These are phyloP conservation scores for Heliocidaris tuberculata DNA, from an alignment of 35 echinoderm and acorn worm genomes.

Conservation along the genomic window DNA sequence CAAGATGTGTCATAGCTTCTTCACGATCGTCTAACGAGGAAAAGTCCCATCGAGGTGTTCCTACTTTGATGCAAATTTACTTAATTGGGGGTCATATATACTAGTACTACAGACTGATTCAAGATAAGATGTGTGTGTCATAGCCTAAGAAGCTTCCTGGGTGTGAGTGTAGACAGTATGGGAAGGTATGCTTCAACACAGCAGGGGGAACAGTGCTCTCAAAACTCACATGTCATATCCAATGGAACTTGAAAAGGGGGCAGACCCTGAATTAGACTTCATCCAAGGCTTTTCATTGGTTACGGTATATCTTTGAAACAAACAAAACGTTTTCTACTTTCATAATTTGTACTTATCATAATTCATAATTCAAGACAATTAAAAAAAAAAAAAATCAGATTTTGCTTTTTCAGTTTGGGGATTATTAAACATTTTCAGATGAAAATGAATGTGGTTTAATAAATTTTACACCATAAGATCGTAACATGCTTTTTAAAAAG, in stretches of 20 bases:
- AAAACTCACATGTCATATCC: neutral
- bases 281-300: neutral
- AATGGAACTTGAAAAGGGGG: neutral
- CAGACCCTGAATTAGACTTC: neutral
- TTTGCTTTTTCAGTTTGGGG: too few relatives aligned
- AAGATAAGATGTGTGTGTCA: neutral
- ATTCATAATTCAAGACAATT: neutral
- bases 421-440: too few relatives aligned
- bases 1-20: neutral
- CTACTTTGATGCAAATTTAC: neutral
- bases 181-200: neutral
- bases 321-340: neutral
- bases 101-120: too few relatives aligned
- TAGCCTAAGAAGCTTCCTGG: neutral
- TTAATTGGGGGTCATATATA: neutral
- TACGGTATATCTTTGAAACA: neutral
- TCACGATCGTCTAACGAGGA: neutral
- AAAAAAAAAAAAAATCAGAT: neutral
- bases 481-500: too few relatives aligned
- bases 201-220: neutral
- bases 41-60: too few relatives aligned
- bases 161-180: neutral
- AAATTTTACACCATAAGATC: too few relatives aligned
- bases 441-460: too few relatives aligned
- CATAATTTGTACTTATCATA: neutral